Base-by-base conservation (phyloP, 2,888 invertebrate genomes). In the Phymatocera aterrima region DNA sequence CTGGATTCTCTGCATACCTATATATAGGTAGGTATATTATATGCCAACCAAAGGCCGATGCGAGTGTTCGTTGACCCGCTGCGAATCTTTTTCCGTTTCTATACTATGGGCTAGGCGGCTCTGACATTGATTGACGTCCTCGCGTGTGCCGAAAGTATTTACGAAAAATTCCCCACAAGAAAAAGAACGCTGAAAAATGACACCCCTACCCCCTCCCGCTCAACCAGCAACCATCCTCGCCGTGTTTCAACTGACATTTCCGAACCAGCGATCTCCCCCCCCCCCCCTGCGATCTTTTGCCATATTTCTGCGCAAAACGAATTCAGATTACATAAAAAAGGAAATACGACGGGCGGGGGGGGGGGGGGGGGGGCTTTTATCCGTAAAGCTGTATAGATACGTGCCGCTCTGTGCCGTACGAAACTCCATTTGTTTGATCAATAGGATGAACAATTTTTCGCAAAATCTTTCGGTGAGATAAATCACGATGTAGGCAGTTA, bases 91-190 rank as follows among this genome's bases (percentile, higher is more conserved):
- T 75, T 75, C 21, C 75, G 75, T 75, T 34, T 15, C n/a, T n/a
- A n/a, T n/a, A n/a, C n/a, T 57, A 1, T 10, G 54, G 24, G 40
- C 54, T 57, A 57, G 51, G 51, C 34, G 18, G 51, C 15, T 3
- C 31, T 75, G 75, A 75, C 75, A 75, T 57, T 75, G 75, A 75
- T 75, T 60, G 75, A 75, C 75, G 75, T 40, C 57, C 75, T 75
- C 75, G 75, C 75, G 75, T 75, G 75, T 75, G 75, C 60, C 75
- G 18, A 75, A 60, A 75, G 54, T 75, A 57, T 75, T 75, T 60
- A 75, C 72, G 40, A 75, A 70, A 75, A 75, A n/a, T n/a, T 75
- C 57, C 60, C 28, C 40, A 60, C 15, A 18, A 57, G 10, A 54
- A 75, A 37, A 75, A 57, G 15, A 21, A 75, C 40, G 3, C n/a